These are phyloP conservation scores for Siphlonurus alternatus DNA, from an alignment of 2,888 invertebrate species.

Conservation along the genomic window DNA sequence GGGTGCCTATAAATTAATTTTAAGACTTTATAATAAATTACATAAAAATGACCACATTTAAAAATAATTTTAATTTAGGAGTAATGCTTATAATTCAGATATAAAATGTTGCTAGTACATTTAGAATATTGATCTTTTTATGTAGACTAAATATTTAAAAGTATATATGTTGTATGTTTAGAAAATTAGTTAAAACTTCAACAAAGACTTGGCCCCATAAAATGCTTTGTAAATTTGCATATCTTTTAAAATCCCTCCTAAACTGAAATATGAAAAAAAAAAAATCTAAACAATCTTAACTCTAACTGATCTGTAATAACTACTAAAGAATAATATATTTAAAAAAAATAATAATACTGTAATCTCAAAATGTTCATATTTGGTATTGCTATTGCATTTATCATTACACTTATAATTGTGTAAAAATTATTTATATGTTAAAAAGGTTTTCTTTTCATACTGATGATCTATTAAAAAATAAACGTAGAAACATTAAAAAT, in stretches of 20 bases:
- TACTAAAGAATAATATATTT: too few relatives aligned
- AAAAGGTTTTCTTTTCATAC: too few relatives aligned
- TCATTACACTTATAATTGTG: too few relatives aligned
- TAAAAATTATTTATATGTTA: too few relatives aligned
- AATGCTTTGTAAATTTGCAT: background rate
- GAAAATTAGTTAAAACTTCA: background rate
- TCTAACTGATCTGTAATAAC: too few relatives aligned
- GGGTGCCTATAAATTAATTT: background rate
- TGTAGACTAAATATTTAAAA: background rate
- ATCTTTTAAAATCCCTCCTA: background rate
- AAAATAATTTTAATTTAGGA: too few relatives aligned
- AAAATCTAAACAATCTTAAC: too few relatives aligned
- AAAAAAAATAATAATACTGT: too few relatives aligned
- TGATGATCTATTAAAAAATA: too few relatives aligned
- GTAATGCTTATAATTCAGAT: background rate
- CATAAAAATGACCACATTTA: background rate
- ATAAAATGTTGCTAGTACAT: background rate
- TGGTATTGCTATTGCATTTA: too few relatives aligned
- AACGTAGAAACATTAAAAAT: too few relatives aligned
- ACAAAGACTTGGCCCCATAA: background rate
- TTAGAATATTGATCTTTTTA: background rate
- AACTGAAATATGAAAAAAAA: background rate
- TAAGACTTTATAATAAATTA: background rate
- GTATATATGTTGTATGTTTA: background rate
- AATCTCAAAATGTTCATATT: too few relatives aligned